phyloP scores from a whole-genome alignment of 2,888 invertebrate genomes.

The Rhorus exstirpatorius region DNA sequence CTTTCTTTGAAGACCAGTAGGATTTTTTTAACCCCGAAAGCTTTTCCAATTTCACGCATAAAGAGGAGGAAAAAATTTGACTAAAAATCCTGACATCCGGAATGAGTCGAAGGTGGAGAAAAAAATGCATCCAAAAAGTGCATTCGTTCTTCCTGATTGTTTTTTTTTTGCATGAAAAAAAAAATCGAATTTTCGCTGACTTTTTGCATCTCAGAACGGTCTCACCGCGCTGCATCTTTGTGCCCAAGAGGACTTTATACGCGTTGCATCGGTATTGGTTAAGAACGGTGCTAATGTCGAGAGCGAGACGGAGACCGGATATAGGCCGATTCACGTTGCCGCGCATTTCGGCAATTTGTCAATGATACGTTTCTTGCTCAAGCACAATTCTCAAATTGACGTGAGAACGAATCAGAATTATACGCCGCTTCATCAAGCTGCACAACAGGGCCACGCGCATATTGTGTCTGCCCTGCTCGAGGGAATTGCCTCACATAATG shows the following conservation, averaged over 20 bases:
- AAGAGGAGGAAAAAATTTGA: no score
- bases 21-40: no score
- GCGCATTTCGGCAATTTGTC: constrained; percentile 98
- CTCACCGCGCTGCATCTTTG: constrained; percentile 98
- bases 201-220: no score
- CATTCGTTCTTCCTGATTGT: no score
- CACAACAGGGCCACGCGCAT: constrained; percentile 98
- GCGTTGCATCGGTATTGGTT: constrained; percentile 93
- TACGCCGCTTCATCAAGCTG: constrained; percentile 98
- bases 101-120: no score
- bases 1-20: no score
- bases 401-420: constrained; percentile 91
- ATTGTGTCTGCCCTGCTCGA: constrained; percentile 97
- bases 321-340: constrained; percentile 98
- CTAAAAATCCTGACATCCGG: no score
- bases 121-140: no score
- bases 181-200: no score
- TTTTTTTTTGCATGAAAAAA: not conserved
- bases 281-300: constrained; percentile 92
- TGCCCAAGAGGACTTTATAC: constrained; percentile 96
- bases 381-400: constrained; percentile 95
- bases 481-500: constrained; percentile 97
- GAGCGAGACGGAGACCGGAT: constrained; percentile 93
- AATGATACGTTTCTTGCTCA: constrained; percentile 95
- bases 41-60: no score